These are phyloP conservation scores for Ellobius talpinus DNA, from an alignment of 2,113 vertebrate species.

Conservation along the genomic window DNA sequence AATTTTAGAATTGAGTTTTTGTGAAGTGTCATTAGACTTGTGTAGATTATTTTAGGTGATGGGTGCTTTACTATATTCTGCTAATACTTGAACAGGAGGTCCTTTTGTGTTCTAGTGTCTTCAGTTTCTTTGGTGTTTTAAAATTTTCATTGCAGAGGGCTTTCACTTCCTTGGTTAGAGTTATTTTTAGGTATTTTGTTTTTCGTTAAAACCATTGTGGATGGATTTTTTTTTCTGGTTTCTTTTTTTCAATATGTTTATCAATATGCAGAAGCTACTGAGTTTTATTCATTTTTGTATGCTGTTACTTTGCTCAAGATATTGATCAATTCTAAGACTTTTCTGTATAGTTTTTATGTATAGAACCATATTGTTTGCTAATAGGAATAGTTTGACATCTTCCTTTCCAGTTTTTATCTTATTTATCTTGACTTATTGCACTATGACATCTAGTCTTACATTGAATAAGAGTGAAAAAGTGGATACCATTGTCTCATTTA, in stretches of 20 bases:
- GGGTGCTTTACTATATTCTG: neutral
- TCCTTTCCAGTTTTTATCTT: neutral
- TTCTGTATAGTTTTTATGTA: neutral
- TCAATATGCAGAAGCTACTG: neutral
- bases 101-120: neutral
- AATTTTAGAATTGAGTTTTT: neutral
- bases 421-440: neutral
- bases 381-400: neutral
- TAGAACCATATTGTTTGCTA: neutral
- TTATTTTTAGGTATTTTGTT: neutral
- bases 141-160: neutral
- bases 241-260: neutral
- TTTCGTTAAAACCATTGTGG: neutral
- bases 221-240: neutral
- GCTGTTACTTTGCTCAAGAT: neutral
- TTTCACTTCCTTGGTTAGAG: neutral
- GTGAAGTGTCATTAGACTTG: neutral
- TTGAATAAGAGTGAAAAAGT: neutral
- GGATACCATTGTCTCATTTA: neutral
- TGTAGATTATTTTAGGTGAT: neutral
- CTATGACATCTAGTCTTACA: neutral
- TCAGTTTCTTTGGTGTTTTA: neutral
- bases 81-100: neutral
- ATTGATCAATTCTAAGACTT: neutral
- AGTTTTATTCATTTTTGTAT: neutral